Conservation (phyloP, 2,113 vertebrate species). For the Cisticola juncidis region DNA sequence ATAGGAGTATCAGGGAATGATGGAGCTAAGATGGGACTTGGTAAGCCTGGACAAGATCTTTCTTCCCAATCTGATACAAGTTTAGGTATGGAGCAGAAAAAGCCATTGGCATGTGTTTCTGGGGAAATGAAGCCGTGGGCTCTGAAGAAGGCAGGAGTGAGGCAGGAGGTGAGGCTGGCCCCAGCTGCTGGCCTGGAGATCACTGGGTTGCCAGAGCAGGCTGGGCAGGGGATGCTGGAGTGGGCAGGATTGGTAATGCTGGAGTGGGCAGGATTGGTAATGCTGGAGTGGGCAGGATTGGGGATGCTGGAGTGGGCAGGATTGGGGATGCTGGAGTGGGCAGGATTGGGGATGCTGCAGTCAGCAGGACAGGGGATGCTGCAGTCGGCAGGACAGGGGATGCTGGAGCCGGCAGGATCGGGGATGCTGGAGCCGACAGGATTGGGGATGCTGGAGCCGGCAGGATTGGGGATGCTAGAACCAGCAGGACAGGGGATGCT, state of each 20-base stretch:
- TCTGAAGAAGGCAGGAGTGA: background rate
- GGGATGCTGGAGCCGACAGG: background rate
- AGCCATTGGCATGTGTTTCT: background rate
- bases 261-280: no score
- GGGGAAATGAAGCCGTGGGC: background rate
- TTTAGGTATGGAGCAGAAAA: background rate
- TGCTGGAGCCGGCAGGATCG: no score
- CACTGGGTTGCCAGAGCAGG: no score
- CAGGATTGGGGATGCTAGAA: background rate
- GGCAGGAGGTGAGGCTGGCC: background rate
- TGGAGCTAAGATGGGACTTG: background rate
- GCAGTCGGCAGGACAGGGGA: rapidly evolving
- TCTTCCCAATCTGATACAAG: background rate
- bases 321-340: background rate
- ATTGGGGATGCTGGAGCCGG: background rate
- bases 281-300: no score
- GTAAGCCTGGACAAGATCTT: background rate
- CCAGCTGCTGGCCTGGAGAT: background rate
- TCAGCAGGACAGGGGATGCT: rapidly evolving
- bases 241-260: background rate
- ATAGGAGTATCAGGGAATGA: background rate
- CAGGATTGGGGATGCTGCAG: background rate
- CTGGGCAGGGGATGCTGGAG: background rate
- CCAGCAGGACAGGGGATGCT: no score
- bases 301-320: background rate